Conservation (phyloP, 2,888 invertebrate species). For the Epinotia ramella region DNA sequence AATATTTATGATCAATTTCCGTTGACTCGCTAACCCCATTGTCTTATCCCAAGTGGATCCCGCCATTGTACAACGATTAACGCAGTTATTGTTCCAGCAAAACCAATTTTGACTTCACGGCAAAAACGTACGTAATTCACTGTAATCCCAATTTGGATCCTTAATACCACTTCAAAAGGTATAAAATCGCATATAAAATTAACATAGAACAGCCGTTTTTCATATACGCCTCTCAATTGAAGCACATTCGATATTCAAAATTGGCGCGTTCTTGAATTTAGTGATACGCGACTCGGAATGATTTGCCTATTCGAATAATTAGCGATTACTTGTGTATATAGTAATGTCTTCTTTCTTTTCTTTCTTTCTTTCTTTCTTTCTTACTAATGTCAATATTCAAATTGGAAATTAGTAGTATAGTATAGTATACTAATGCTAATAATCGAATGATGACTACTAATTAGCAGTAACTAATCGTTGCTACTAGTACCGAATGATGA, state of each 20-base stretch:
- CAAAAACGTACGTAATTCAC: neutral
- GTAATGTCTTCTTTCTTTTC: no score
- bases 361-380: no score
- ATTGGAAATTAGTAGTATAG: no score
- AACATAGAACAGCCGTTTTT: slow-evolving; percentile 6
- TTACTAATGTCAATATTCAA: no score
- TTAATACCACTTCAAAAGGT: neutral
- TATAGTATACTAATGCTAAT: no score
- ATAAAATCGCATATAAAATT: neutral
- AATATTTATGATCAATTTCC: slow-evolving; percentile 27
- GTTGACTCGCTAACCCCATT: slow-evolving; percentile 27
- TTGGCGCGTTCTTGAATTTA: slow-evolving; percentile 12
- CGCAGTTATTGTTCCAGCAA: slow-evolving; percentile 4
- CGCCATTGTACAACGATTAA: slow-evolving; percentile 28
- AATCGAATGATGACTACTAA: no score
- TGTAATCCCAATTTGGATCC: neutral
- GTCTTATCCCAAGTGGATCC: slow-evolving; percentile 19
- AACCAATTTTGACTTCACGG: neutral
- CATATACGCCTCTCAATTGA: neutral
- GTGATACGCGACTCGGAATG: no score
- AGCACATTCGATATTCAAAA: slow-evolving; percentile 33
- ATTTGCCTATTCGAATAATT: no score
- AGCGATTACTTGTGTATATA: no score
- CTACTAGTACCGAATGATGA: no score
- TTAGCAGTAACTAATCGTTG: no score